Evolutionary conservation across 2,797 vertebrate species (phyloP).

Genomic region (Hippocampus kuda): DNA sequence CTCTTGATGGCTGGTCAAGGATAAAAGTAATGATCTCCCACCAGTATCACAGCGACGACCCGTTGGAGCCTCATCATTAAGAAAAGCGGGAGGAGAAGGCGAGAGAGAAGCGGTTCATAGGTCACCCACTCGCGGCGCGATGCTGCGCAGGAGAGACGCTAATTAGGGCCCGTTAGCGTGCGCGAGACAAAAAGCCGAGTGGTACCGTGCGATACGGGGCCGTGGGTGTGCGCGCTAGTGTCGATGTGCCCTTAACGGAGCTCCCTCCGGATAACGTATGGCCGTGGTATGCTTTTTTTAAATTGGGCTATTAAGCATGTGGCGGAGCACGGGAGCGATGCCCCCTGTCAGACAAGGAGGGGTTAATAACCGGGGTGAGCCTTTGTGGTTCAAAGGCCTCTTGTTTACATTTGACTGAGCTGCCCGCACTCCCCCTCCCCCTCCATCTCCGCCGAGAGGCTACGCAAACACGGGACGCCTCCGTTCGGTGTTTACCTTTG

Average conservation of each 20-base stretch:
- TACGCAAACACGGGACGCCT: slow-evolving; percentile 14
- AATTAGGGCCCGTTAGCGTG: slow-evolving; percentile 45
- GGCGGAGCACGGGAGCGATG: slow-evolving; percentile 48
- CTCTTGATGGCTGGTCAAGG: slow-evolving; percentile 22
- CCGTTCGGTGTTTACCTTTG: slow-evolving; percentile 44
- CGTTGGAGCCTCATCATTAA: slow-evolving; percentile 46
- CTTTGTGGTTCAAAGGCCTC: slow-evolving; percentile 62
- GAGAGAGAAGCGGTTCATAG: slow-evolving; percentile 48
- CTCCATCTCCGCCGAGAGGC: slow-evolving; percentile 27
- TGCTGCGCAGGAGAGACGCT: slow-evolving; percentile 40
- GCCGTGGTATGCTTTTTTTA: slow-evolving; percentile 47
- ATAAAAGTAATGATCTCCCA: slow-evolving; percentile 51
- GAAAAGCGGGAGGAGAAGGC: slow-evolving; percentile 22
- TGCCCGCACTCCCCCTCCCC: neutral
- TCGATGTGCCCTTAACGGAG: slow-evolving; percentile 10
- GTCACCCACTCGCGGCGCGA: slow-evolving; percentile 48
- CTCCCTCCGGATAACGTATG: slow-evolving; percentile 53
- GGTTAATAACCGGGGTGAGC: slow-evolving; percentile 57
- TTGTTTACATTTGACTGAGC: slow-evolving; percentile 59
- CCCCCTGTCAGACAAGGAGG: slow-evolving; percentile 53
- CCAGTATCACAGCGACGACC: slow-evolving; percentile 32
- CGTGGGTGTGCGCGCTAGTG: slow-evolving; percentile 8
- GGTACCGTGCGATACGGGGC: slow-evolving; percentile 15
- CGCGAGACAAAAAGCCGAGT: slow-evolving; percentile 2
- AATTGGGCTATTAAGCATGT: slow-evolving; percentile 64